These are phyloP conservation scores for Phenganax marumi DNA, from an alignment of 92 coral and sea anemone genomes.

Conservation along the genomic window DNA sequence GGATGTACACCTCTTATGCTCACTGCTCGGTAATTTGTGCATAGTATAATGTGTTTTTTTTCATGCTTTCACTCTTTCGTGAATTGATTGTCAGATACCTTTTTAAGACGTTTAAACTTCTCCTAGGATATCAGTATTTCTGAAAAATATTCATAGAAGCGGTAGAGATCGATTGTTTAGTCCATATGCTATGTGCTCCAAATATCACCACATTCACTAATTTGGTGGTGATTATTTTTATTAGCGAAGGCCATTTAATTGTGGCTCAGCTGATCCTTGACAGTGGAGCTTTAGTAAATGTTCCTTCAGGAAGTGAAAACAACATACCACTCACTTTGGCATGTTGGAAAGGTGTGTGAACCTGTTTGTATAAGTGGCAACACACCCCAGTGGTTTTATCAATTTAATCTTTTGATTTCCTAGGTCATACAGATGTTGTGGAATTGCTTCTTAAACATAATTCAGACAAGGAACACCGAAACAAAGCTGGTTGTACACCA, in stretches of 20 bases:
- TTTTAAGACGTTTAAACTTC: too few species aligned
- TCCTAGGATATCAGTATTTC: too few species aligned
- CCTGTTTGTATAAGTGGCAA: background rate
- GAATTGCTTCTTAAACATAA: conserved; percentile 89
- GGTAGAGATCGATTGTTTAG: too few species aligned
- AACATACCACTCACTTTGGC: conserved; percentile 95
- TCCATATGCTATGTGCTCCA: too few species aligned
- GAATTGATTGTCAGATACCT: too few species aligned
- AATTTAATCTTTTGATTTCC: background rate
- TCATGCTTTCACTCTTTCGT: too few species aligned
- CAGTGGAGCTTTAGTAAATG: conserved; percentile 93
- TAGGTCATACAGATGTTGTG: conserved; percentile 91
- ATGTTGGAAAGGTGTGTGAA: conserved; percentile 85
- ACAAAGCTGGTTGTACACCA: conserved; percentile 98
- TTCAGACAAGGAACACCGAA: conserved; percentile 94
- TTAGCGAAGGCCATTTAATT: conserved; percentile 95
- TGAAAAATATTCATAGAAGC: too few species aligned
- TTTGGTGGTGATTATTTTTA: background rate
- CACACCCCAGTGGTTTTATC: background rate
- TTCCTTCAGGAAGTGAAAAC: conserved; percentile 98
- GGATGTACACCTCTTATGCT: conserved; percentile 99
- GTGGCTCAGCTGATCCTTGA: conserved; percentile 96
- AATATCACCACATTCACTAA: too few species aligned
- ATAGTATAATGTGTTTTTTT: background rate
- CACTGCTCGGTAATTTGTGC: conserved; percentile 77